These are phyloP conservation scores for Thymelicus acteon DNA, from an alignment of 2,888 invertebrate species.

Conservation along the genomic window DNA sequence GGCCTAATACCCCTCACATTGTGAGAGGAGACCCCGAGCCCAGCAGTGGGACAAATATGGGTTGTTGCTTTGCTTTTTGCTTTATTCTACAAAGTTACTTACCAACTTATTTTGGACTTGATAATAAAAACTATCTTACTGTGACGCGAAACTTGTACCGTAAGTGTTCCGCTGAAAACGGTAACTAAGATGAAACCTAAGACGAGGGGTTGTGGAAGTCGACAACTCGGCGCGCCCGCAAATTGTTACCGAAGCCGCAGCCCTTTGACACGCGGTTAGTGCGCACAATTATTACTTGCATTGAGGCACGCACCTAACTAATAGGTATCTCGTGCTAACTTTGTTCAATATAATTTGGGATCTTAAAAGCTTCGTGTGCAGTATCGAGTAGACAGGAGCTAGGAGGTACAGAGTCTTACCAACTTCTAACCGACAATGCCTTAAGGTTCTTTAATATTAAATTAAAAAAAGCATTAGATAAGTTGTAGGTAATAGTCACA, in stretches of 20 bases:
- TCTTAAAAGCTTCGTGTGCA: background rate
- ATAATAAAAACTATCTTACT: background rate
- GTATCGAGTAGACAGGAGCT: too few species aligned
- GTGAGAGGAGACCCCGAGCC: too few species aligned
- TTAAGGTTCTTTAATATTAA: too few species aligned
- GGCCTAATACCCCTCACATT: too few species aligned
- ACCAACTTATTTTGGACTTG: too few species aligned
- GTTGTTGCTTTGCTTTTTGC: too few species aligned
- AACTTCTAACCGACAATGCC: too few species aligned
- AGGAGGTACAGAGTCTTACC: too few species aligned
- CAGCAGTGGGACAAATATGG: too few species aligned
- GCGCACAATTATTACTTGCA: slow-evolving; percentile 76
- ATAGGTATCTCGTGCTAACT: slow-evolving; percentile 66
- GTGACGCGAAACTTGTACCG: background rate
- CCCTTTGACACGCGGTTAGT: slow-evolving; percentile 73
- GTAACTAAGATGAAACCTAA: slow-evolving; percentile 19
- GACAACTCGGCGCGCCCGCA: slow-evolving; percentile 64
- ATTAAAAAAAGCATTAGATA: too few species aligned
- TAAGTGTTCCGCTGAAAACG: slow-evolving; percentile 23
- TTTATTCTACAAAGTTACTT: too few species aligned
- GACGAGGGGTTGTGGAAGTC: slow-evolving; percentile 46
- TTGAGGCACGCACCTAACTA: slow-evolving; percentile 54
- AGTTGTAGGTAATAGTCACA: too few species aligned
- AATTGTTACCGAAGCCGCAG: slow-evolving; percentile 71
- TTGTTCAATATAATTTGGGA: slow-evolving; percentile 39